Evolutionary conservation across 2,113 vertebrate species (phyloP).

Genomic region (Calonectris borealis): DNA sequence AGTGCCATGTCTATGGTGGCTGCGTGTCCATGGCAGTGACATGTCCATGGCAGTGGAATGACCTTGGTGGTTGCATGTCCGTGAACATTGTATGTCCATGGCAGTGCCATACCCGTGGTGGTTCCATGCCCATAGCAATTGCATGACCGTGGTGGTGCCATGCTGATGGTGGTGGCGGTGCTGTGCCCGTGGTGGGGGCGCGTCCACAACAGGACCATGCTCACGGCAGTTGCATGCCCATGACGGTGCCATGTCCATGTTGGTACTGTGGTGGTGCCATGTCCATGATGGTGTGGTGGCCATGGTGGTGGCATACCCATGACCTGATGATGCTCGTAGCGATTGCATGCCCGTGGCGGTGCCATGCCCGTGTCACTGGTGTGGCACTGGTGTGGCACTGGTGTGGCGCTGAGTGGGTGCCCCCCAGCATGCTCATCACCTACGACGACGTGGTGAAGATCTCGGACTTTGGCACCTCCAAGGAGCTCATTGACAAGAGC

Average conservation of each 20-base stretch:
- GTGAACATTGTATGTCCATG: not conserved
- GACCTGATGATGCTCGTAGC: not conserved
- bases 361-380: not conserved
- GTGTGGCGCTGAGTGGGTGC: slow-evolving; percentile 3
- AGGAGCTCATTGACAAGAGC: slow-evolving; percentile 97
- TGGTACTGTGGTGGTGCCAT: not conserved
- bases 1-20: rapidly evolving
- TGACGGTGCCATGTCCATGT: rapidly evolving
- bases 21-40: too few species aligned
- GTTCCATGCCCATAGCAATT: too few species aligned
- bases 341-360: not conserved
- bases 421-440: slow-evolving; percentile 93
- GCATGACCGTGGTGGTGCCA: rapidly evolving
- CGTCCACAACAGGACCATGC: not conserved
- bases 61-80: not conserved
- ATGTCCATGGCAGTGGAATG: rapidly evolving
- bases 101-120: rapidly evolving
- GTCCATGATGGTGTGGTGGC: not conserved
- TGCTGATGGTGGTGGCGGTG: too few species aligned
- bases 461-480: slow-evolving; percentile 98
- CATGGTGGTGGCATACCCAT: not conserved
- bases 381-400: not conserved
- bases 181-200: too few species aligned
- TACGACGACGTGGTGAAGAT: slow-evolving; percentile 98
- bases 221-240: not conserved